Conservation (phyloP, 2,797 vertebrate species). For the Antennarius maculatus region DNA sequence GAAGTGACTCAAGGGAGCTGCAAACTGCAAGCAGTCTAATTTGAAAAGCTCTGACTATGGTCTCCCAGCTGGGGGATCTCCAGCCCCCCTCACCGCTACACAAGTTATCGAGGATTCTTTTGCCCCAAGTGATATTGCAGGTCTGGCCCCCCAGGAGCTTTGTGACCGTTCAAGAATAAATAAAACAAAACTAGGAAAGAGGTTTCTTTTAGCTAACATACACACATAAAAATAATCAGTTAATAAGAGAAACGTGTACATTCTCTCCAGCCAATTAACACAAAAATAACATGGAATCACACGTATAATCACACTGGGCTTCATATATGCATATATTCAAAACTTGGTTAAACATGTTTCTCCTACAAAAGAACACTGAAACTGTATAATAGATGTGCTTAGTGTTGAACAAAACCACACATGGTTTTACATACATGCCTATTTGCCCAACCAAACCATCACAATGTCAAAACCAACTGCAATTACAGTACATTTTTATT, state of each 20-base stretch:
- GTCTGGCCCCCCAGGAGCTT: conserved; percentile 33
- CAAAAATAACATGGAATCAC: neutral
- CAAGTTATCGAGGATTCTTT: conserved; percentile 36
- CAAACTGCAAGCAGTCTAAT: conserved; percentile 67
- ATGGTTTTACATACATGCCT: conserved; percentile 37
- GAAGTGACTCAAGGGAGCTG: conserved; percentile 59
- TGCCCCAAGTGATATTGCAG: conserved; percentile 49
- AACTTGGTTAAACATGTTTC: neutral
- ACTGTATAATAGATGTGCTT: conserved; percentile 31
- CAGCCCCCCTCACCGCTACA: conserved; percentile 50
- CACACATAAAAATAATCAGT: neutral
- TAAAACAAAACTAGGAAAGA: conserved; percentile 34
- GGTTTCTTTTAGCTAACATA: conserved; percentile 36
- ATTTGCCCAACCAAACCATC: conserved; percentile 39
- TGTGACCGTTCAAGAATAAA: conserved; percentile 50
- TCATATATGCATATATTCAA: neutral
- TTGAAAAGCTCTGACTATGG: conserved; percentile 58
- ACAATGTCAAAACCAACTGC: conserved; percentile 20
- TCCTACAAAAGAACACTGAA: conserved; percentile 2
- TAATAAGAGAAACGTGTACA: conserved; percentile 7
- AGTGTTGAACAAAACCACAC: conserved; percentile 37
- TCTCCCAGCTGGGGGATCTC: conserved; percentile 55
- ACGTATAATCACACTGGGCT: neutral
- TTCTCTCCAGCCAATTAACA: neutral
- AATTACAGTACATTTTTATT: conserved; percentile 49